Evolutionary conservation across 1,140 invertebrate species (phyloP).

Genomic region (Rhysida immarginata): DNA sequence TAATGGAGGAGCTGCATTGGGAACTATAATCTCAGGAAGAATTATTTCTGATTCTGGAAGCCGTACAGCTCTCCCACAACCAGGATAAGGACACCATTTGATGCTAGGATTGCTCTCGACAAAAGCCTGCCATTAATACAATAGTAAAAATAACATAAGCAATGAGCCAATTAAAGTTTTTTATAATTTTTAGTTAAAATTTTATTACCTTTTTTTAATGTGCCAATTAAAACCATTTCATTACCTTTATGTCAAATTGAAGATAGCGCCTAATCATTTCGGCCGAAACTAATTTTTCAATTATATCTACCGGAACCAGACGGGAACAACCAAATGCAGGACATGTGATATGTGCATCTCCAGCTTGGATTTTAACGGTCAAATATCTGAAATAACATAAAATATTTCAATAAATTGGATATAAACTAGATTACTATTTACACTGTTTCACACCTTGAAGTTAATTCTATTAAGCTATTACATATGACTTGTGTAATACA

Average conservation of each 20-base stretch:
- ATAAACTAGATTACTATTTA: too few species aligned
- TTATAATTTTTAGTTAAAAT: too few species aligned
- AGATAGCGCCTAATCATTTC: conserved; percentile 49
- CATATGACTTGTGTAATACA: too few species aligned
- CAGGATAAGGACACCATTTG: conserved; percentile 55
- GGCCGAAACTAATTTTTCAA: conserved; percentile 46
- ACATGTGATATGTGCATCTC: conserved; percentile 49
- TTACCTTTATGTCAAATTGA: conserved; percentile 54
- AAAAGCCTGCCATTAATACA: conserved; percentile 40
- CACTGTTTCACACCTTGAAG: too few species aligned
- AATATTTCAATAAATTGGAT: too few species aligned
- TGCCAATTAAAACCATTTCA: too few species aligned
- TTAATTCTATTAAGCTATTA: too few species aligned
- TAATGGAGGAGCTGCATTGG: conserved; percentile 18
- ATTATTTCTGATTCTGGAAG: conserved; percentile 41
- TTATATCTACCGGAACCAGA: conserved; percentile 49
- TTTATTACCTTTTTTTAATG: too few species aligned
- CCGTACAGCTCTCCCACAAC: conserved; percentile 48
- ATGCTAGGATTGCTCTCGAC: conserved; percentile 54
- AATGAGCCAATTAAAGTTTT: neutral
- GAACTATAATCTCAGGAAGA: conserved; percentile 1
- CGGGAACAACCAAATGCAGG: conserved; percentile 46
- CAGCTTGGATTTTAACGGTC: conserved; percentile 48
- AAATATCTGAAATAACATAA: conserved; percentile 41
- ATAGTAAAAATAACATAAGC: conserved; percentile 5